phyloP scores from a whole-genome alignment of 2,888 invertebrate genomes.

The Apamea sordens region DNA sequence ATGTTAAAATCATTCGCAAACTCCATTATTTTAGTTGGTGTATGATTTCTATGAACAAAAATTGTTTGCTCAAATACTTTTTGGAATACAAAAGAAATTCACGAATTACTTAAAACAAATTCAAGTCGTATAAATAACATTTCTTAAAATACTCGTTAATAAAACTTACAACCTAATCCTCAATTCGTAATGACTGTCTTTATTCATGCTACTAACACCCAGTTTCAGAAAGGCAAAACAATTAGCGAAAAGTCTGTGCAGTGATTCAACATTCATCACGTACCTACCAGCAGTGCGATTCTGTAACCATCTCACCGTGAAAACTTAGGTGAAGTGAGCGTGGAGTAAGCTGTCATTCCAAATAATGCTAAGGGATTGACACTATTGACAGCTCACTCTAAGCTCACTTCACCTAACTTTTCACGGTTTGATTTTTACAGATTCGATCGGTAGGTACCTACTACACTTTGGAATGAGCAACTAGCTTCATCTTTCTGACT shows the following conservation, averaged over 20 bases:
- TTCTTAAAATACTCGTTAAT: constrained; percentile 10
- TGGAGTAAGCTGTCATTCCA: too few relatives aligned
- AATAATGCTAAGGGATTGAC: too few relatives aligned
- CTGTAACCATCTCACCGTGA: too few relatives aligned
- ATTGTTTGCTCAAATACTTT: constrained; percentile 31
- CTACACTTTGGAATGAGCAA: too few relatives aligned
- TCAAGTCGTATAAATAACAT: neutral
- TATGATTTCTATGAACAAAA: constrained; percentile 14
- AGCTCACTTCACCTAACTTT: too few relatives aligned
- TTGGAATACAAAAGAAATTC: constrained; percentile 19
- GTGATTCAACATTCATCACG: neutral
- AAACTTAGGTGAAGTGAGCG: too few relatives aligned
- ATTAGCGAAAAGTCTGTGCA: neutral
- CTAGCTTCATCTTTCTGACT: too few relatives aligned
- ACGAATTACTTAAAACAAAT: constrained; percentile 3
- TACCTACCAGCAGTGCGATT: too few relatives aligned
- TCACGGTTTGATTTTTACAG: too few relatives aligned
- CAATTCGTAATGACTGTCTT: constrained; percentile 20
- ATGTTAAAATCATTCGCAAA: constrained; percentile 39
- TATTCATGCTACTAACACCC: neutral
- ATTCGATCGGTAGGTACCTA: too few relatives aligned
- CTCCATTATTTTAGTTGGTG: constrained; percentile 9
- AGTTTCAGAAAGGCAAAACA: neutral
- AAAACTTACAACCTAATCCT: constrained; percentile 27
- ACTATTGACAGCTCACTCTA: too few relatives aligned